Conservation (phyloP, 92 coral and sea anemone species). For the Actinostola sp. region DNA sequence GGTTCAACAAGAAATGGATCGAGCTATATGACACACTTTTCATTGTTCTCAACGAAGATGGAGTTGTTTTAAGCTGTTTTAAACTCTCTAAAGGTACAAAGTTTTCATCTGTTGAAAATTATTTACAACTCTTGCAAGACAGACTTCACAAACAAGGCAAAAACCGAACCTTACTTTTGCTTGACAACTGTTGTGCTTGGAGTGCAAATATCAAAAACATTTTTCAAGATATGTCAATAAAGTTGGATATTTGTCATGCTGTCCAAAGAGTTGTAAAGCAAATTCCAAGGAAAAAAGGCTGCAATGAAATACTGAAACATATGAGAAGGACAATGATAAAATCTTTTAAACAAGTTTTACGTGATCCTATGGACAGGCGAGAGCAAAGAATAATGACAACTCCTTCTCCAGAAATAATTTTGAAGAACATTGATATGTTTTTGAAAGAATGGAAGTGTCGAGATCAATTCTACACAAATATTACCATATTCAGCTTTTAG, state of each 20-base stretch:
- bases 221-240: constrained; percentile 38
- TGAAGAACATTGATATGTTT: constrained; percentile 55
- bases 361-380: constrained; percentile 52
- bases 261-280: constrained; percentile 58
- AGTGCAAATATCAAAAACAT: constrained; percentile 37
- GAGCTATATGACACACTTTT: constrained; percentile 63
- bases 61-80: constrained; percentile 52
- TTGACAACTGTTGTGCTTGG: constrained; percentile 63
- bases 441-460: constrained; percentile 48
- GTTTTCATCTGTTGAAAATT: constrained; percentile 60
- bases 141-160: constrained; percentile 38
- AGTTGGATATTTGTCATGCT: constrained; percentile 53
- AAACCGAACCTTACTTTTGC: constrained; percentile 26
- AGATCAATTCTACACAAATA: constrained; percentile 45
- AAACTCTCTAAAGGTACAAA: constrained; percentile 59
- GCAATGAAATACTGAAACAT: constrained; percentile 52
- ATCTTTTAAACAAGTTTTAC: constrained; percentile 36
- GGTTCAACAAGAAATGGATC: constrained; percentile 68
- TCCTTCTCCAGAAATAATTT: constrained; percentile 63
- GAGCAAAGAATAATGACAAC: constrained; percentile 66
- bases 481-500: constrained; percentile 50
- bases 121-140: constrained; percentile 20
- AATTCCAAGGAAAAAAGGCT: constrained; percentile 61
- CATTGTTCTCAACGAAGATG: constrained; percentile 68
- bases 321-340: constrained; percentile 60